Evolutionary conservation across 2,113 vertebrate species (phyloP), one percentile per base, ranked within the genome.

Genomic region (Xiphophorus maculatus): DNA sequence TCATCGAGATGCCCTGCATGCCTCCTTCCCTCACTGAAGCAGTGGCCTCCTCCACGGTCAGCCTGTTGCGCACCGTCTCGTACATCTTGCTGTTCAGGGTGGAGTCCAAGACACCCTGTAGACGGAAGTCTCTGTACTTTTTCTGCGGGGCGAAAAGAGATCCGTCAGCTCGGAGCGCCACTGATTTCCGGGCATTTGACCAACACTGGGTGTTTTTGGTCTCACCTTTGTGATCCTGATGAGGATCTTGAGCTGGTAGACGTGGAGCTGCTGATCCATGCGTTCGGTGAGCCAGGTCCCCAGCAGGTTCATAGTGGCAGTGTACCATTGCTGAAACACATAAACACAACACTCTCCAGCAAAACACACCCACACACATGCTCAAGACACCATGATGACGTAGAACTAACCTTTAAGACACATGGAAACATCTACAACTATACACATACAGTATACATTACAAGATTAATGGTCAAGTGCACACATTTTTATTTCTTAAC

Each of bases 311-410:
- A 99, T 99, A 85, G 98, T 97, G 94, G 97, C 98, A 93, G 96
- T 99, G 95, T 98, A 99, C 98, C 98, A 99, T 99, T 99, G 98
- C 98, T 99, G 97, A 92, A 99, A 99, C 94, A 97, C 95, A 97
- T 90, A 96, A 92, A 94, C 90, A 93, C 91, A 94, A 90, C 94
- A 87, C 96, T 96, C 96, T 98, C 97, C 96, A 97, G 95, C 94
- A 95, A 92, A 92, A 94, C 90, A 80, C 92, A 91, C 90, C 77
- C 91, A 84, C 90, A 92, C 90, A 82, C 87, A 81, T 79, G 81
- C 87, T 70, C 82, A 85, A 84, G 86, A 93, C 87, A 85, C 63
- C 84, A 58, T 76, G 25, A 25, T 58, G 62, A 84, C 73, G 27
- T 64, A 71, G 54, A 70, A 30, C 77, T 84, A 79, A 76, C 42